Percentiles rank a stretch among this genome's conserved stretches.
Evolutionary conservation across 1,140 invertebrate species (phyloP).

Genomic region (Schmidtea mediterranea): DNA sequence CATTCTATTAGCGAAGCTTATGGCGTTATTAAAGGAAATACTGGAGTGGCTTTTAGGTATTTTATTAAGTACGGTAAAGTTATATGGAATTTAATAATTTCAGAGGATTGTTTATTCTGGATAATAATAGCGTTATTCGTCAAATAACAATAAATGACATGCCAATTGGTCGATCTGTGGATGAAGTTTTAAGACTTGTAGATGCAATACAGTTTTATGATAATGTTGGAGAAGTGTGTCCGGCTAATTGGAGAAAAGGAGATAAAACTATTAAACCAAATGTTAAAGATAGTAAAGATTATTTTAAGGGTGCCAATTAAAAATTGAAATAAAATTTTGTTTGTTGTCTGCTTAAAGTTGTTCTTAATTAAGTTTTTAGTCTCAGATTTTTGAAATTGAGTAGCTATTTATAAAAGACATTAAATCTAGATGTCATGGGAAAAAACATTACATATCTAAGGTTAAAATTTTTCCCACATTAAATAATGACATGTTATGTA

Average conservation of each 20-base stretch:
- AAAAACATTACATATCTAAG: no score
- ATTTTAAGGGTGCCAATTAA: slow-evolving; percentile 30
- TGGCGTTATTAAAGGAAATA: slow-evolving; percentile 67
- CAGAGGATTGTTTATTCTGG: slow-evolving; percentile 8
- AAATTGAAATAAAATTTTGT: no score
- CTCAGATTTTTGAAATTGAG: no score
- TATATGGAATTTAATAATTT: background rate
- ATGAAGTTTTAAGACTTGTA: slow-evolving; percentile 8
- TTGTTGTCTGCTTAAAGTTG: no score
- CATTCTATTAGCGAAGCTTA: slow-evolving; percentile 56
- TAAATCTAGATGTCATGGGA: no score
- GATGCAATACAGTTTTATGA: slow-evolving; percentile 9
- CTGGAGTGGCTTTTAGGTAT: slow-evolving; percentile 44
- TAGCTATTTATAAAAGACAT: no score
- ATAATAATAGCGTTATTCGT: slow-evolving; percentile 4
- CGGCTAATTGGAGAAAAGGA: slow-evolving; percentile 53
- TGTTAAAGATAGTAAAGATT: slow-evolving; percentile 46
- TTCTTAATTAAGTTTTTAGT: no score
- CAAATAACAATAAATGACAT: slow-evolving; percentile 8
- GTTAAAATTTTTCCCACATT: no score
- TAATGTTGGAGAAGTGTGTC: slow-evolving; percentile 35
- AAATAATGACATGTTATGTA: no score
- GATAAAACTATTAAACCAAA: slow-evolving; percentile 53
- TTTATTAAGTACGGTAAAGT: slow-evolving; percentile 33
- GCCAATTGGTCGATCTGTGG: slow-evolving; percentile 8